These are phyloP conservation scores for Phainopepla nitens DNA, from an alignment of 2,113 vertebrate genomes.

Conservation along the genomic window DNA sequence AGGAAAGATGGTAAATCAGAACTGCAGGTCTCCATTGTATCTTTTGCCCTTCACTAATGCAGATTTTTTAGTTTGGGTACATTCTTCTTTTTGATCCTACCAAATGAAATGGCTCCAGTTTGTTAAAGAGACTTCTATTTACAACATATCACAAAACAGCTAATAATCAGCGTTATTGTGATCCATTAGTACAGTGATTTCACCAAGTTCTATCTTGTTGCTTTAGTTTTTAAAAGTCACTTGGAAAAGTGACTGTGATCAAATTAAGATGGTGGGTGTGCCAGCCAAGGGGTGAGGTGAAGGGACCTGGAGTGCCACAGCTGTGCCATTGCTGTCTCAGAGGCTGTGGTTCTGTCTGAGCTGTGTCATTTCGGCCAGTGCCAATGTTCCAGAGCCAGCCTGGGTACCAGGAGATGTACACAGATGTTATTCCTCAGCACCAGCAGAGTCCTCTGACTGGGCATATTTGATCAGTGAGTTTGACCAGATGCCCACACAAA, in stretches of 20 bases:
- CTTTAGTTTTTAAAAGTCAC: not conserved
- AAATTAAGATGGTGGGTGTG: not conserved
- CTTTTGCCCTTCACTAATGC: not conserved
- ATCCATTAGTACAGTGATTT: not conserved
- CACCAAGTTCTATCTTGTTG: not conserved
- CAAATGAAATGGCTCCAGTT: not conserved
- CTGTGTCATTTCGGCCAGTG: not conserved
- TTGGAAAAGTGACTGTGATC: not conserved
- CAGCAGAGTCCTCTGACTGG: not conserved
- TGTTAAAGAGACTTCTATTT: not conserved
- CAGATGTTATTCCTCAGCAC: not conserved
- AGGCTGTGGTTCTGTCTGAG: not conserved
- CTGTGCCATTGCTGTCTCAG: not conserved
- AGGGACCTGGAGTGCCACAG: not conserved
- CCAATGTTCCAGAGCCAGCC: not conserved
- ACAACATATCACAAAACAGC: not conserved
- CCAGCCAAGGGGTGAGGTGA: not conserved
- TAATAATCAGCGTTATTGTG: not conserved
- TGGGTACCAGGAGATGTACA: not conserved
- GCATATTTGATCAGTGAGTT: rapidly evolving
- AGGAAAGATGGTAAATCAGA: not conserved
- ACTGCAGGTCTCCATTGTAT: not conserved
- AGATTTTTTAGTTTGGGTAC: not conserved
- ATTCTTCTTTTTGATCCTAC: not conserved
- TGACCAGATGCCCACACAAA: not conserved